These are phyloP conservation scores for Drosophila pseudoananassae DNA, from an alignment of 1,140 invertebrate species.

Conservation along the genomic window DNA sequence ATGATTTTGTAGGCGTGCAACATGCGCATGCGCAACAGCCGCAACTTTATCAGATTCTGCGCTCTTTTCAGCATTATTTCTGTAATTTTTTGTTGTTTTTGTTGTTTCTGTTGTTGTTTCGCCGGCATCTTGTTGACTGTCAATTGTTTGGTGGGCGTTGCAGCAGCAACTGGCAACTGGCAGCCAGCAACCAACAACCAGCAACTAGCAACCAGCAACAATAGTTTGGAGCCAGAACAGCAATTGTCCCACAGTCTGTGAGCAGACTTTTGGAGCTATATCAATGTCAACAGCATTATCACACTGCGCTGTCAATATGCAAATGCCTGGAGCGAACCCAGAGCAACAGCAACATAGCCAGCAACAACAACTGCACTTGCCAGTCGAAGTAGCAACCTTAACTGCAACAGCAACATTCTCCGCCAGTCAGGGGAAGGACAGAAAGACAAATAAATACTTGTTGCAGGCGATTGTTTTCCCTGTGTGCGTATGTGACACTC, in stretches of 20 bases:
- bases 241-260: slow-evolving; percentile 44
- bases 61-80: slow-evolving; percentile 41
- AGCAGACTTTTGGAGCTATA: slow-evolving; percentile 67
- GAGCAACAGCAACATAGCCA: slow-evolving; percentile 6
- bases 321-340: slow-evolving; percentile 62
- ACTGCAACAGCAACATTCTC: slow-evolving; percentile 48
- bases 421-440: slow-evolving; percentile 22
- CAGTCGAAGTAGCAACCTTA: slow-evolving; percentile 22
- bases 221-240: slow-evolving; percentile 38
- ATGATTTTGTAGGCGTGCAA: slow-evolving; percentile 84
- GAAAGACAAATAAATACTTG: slow-evolving; percentile 77
- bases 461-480: slow-evolving; percentile 49
- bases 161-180: slow-evolving; percentile 40
- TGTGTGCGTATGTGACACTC: slow-evolving; percentile 73
- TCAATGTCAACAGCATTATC: slow-evolving; percentile 82
- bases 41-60: slow-evolving; percentile 77
- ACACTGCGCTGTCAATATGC: slow-evolving; percentile 78
- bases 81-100: slow-evolving; percentile 36
- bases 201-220: slow-evolving; percentile 26
- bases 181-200: slow-evolving; percentile 19
- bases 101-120: too few relatives aligned
- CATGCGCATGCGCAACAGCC: slow-evolving; percentile 82
- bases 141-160: slow-evolving; percentile 81
- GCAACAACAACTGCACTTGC: slow-evolving; percentile 17
- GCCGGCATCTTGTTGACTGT: slow-evolving; percentile 76